These are phyloP conservation scores for Zonotrichia albicollis DNA, from an alignment of 2,797 vertebrate genomes.

Conservation along the genomic window DNA sequence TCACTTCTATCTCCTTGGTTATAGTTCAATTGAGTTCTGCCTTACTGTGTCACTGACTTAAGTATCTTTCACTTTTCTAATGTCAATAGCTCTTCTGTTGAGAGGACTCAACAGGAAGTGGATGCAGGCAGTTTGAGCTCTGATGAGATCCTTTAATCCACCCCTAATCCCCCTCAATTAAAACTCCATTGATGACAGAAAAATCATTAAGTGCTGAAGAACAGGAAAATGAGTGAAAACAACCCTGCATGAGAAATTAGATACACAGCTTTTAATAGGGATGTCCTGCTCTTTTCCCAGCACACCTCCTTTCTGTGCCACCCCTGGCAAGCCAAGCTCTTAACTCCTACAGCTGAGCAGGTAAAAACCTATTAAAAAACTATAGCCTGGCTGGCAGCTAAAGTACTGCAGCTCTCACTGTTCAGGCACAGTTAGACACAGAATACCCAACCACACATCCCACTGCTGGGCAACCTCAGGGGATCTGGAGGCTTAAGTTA, in stretches of 20 bases:
- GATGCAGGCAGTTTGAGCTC: constrained; percentile 53
- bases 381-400: not conserved
- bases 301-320: not conserved
- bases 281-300: constrained; percentile 6
- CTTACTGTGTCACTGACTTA: constrained; percentile 15
- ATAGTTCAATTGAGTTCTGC: constrained; percentile 33
- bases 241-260: constrained; percentile 57
- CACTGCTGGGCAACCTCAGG: not conserved
- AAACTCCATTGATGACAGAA: constrained; percentile 72
- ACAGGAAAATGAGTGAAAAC: constrained; percentile 68
- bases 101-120: constrained; percentile 71
- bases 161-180: constrained; percentile 75
- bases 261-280: not conserved
- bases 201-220: constrained; percentile 70
- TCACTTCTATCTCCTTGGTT: constrained; percentile 14
- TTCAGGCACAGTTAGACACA: not conserved
- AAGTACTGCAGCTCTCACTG: not conserved
- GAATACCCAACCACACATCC: not conserved
- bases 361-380: not conserved
- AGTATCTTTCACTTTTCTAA: constrained; percentile 64
- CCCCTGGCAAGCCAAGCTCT: not conserved
- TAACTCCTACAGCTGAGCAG: not conserved
- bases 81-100: constrained; percentile 68
- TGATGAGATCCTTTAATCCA: constrained; percentile 76
- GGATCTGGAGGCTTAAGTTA: not conserved